Base-by-base conservation (phyloP, 2,113 vertebrate genomes). In the Semnornis frantzii region DNA sequence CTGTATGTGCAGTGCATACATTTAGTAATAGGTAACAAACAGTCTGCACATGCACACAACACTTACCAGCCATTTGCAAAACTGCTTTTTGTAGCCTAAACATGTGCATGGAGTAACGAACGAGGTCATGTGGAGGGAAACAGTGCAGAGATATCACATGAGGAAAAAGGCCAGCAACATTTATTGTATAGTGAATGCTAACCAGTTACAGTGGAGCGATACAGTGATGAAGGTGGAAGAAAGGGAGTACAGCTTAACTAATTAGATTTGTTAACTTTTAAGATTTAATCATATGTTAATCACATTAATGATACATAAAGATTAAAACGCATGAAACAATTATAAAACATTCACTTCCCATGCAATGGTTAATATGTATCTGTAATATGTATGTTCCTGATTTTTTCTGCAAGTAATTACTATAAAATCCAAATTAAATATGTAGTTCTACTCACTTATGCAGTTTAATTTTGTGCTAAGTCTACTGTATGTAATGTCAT, bases 241-340 rank as follows among this genome's bases (percentile, higher is more conserved):
- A 89, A 79, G 37, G 33, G 62, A 93, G 15, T 31, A 64, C 39
- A 66, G 33, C 57, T 78, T 80, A 95, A 77, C 65, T 78, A 69
- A 79, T n/a, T 82, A 68, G 25, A 64, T 78, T 88, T 75, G 65
- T 85, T 79, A 95, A 42, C 58, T 63, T 87, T 91, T 68, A 95
- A 70, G 73, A 94, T 77, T 95, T 82, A 90, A 74, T 30, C 68
- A 48, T 31, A 76, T 60, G 78, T 50, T 94, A 89, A 87, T 90
- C 52, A 84, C 23, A 57, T 74, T 96, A 95, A 94, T 66, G 57
- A 91, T 33, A 88, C n/a, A 84, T 52, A 79, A 95, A 94, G 88
- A 94, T 82, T 70, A 84, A 93, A 89, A 89, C 48, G 62, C 33
- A 82, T 71, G 54, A 70, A 90, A 89, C 44, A 85, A 39, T 58